A percentile compares a stretch with the other conserved stretches of the same genome.
Conservation (phyloP, 2,797 vertebrate species). For the Falco columbarius region DNA sequence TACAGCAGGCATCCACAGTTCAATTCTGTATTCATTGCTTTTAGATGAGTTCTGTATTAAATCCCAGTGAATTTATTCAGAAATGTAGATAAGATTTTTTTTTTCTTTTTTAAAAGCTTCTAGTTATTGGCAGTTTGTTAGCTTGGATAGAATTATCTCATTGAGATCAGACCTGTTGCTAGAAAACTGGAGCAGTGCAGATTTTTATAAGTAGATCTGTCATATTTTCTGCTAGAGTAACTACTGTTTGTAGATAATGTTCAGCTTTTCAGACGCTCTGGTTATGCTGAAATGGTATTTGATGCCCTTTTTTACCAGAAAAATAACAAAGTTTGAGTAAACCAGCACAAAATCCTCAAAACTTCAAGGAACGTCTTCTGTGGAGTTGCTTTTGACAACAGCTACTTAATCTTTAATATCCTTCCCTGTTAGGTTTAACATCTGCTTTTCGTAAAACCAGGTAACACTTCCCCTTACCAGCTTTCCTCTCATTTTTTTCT, state of each 20-base stretch:
- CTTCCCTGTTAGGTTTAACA: neutral
- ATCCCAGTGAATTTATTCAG: constrained; percentile 13
- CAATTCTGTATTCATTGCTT: constrained; percentile 7
- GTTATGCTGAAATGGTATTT: neutral
- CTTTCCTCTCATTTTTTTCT: neutral
- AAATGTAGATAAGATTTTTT: neutral
- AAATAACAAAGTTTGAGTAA: neutral
- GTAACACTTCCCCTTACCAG: neutral
- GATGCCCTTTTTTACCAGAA: neutral
- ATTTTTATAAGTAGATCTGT: neutral
- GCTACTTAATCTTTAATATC: neutral
- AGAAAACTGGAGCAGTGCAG: neutral
- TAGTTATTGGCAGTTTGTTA: neutral
- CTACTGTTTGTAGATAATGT: neutral
- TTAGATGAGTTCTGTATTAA: neutral
- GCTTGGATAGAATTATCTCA: neutral
- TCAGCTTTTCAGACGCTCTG: neutral
- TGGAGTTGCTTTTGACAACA: neutral
- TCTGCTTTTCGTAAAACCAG: neutral
- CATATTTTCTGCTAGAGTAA: neutral
- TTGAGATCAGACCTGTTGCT: neutral
- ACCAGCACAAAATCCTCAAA: neutral
- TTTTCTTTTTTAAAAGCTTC: neutral
- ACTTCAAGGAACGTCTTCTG: neutral
- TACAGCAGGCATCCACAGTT: neutral